Percentiles rank a stretch among this genome's conserved stretches.
Conservation (phyloP, 2,797 vertebrate genomes). For the Hypotaenidia philippensis region DNA sequence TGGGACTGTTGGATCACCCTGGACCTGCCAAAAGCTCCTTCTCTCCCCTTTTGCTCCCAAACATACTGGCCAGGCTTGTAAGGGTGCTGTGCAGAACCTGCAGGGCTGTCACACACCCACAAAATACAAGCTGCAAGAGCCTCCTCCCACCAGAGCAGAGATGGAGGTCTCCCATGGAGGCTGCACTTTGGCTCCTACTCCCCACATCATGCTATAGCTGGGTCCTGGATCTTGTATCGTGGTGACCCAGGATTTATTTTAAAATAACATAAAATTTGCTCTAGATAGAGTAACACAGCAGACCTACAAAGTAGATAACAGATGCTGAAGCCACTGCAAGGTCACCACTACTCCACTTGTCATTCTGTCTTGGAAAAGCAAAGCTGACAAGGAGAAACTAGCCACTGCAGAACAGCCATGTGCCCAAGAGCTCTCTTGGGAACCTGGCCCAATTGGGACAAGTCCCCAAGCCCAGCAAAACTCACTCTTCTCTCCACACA, state of each 20-base stretch:
- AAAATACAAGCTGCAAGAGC: background rate
- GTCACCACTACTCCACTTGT: background rate
- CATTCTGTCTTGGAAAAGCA: background rate
- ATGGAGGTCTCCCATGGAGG: background rate
- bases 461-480: constrained; percentile 2
- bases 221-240: background rate
- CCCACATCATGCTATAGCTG: background rate
- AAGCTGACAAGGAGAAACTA: background rate
- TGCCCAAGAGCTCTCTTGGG: background rate
- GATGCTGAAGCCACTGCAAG: background rate
- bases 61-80: fast-evolving
- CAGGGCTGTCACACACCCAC: fast-evolving
- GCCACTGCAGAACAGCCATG: background rate
- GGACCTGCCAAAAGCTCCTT: background rate
- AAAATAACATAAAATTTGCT: background rate
- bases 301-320: background rate
- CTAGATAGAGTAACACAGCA: background rate
- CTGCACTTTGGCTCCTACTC: background rate
- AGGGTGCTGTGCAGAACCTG: background rate
- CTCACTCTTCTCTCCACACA: background rate
- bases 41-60: background rate
- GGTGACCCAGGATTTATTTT: background rate
- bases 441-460: background rate
- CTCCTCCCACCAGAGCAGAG: background rate
- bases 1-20: background rate